These are phyloP conservation scores for Prosopocoilus inquinatus DNA, from an alignment of 2,888 invertebrate species.

Conservation along the genomic window DNA sequence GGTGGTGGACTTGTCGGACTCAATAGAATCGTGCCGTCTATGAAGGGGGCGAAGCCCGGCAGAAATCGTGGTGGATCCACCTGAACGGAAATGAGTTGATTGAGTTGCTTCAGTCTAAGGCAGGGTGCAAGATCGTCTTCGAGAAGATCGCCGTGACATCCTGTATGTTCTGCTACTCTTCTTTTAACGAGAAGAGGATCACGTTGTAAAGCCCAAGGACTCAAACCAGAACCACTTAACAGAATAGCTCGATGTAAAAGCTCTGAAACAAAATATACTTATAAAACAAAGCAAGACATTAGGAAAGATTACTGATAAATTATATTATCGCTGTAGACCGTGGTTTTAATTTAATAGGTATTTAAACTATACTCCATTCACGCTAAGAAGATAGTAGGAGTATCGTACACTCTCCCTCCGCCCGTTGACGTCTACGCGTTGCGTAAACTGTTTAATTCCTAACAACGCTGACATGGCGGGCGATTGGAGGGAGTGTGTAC, in stretches of 20 bases:
- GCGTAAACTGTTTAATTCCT: too few relatives aligned
- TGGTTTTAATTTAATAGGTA: too few relatives aligned
- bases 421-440: too few relatives aligned
- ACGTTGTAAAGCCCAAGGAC: constrained; percentile 88
- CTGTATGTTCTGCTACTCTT: constrained; percentile 77
- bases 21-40: constrained; percentile 84
- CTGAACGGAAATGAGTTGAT: constrained; percentile 70
- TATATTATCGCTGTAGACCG: neutral
- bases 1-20: constrained; percentile 54
- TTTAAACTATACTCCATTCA: too few relatives aligned
- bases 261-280: constrained; percentile 59
- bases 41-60: constrained; percentile 91
- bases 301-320: neutral
- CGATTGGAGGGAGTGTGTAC: too few relatives aligned
- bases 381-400: too few relatives aligned
- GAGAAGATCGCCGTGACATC: constrained; percentile 78
- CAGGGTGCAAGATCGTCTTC: constrained; percentile 85
- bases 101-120: constrained; percentile 73
- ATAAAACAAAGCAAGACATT: neutral
- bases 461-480: too few relatives aligned
- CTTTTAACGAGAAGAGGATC: constrained; percentile 80
- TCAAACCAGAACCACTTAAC: constrained; percentile 85
- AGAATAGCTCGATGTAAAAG: constrained; percentile 83
- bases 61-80: constrained; percentile 81
- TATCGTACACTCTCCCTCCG: too few relatives aligned